phyloP scores from a whole-genome alignment of 2,797 vertebrate genomes.

The Adelosebastes latens region DNA sequence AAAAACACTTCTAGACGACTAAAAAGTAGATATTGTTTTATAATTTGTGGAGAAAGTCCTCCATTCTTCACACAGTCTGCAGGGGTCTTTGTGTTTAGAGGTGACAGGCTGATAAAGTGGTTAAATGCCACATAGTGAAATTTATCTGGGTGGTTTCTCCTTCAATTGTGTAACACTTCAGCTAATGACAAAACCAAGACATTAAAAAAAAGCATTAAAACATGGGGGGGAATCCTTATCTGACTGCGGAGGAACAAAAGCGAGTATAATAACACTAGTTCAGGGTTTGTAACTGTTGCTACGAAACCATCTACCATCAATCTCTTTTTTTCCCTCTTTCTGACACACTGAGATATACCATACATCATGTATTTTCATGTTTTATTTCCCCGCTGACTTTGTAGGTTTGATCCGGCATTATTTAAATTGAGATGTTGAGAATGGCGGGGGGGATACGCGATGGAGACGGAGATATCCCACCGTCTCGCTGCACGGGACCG shows the following conservation, averaged over 20 bases:
- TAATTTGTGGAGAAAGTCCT: background rate
- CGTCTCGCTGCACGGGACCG: background rate
- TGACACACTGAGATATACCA: background rate
- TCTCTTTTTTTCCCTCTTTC: background rate
- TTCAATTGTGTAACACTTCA: slow-evolving; percentile 25
- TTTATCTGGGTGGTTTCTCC: slow-evolving; percentile 38
- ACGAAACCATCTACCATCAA: background rate
- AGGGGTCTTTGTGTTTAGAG: slow-evolving; percentile 9
- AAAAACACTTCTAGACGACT: background rate
- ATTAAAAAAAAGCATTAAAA: slow-evolving; percentile 7
- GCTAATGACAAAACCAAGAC: slow-evolving; percentile 3
- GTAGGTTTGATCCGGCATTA: background rate
- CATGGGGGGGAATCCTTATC: slow-evolving; percentile 5
- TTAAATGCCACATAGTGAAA: background rate
- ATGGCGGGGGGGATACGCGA: background rate
- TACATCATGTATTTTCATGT: background rate
- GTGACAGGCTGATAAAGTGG: slow-evolving; percentile 1
- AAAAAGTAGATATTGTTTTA: background rate
- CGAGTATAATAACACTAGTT: background rate
- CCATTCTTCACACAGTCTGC: background rate
- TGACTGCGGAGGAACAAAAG: background rate
- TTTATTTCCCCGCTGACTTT: background rate
- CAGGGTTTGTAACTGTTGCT: background rate
- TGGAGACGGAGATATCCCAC: background rate
- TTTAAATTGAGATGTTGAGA: background rate